Percentiles rank a stretch among this genome's conserved stretches.
phyloP scores from a whole-genome alignment of 2,113 vertebrate species.

The Grus americana region DNA sequence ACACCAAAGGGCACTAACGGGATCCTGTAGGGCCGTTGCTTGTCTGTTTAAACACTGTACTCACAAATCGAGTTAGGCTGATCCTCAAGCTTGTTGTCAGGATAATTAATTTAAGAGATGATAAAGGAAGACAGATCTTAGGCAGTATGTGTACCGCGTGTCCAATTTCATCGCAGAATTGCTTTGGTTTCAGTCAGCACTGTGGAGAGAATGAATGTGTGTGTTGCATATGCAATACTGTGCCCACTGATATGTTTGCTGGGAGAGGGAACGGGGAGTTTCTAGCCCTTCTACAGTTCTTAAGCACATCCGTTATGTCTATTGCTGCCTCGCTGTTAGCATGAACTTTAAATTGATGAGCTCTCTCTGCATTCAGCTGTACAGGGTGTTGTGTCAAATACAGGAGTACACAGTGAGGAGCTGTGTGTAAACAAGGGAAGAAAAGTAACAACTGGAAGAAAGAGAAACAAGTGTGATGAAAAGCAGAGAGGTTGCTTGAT shows the following conservation, averaged over 20 bases:
- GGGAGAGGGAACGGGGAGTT: background rate
- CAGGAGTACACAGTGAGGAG: background rate
- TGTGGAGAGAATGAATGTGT: background rate
- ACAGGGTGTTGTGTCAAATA: background rate
- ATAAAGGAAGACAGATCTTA: background rate
- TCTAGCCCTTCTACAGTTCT: background rate
- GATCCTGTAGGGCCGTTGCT: background rate
- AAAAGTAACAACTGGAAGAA: background rate
- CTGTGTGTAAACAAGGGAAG: background rate
- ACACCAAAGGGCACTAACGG: background rate
- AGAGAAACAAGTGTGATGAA: background rate
- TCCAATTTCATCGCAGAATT: background rate
- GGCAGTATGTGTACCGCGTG: background rate
- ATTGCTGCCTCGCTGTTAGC: background rate
- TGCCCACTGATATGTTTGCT: background rate
- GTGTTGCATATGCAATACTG: accelerated
- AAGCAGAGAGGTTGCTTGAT: background rate
- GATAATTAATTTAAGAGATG: background rate
- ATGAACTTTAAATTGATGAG: background rate
- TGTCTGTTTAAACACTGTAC: background rate
- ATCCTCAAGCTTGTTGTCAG: background rate
- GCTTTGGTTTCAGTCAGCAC: background rate
- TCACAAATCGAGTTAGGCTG: background rate
- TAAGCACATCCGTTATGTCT: background rate
- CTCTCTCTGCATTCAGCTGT: background rate